Evolutionary conservation across 92 coral and sea anemone genomes (phyloP).

Genomic region (Zoanthus sansibaricus): DNA sequence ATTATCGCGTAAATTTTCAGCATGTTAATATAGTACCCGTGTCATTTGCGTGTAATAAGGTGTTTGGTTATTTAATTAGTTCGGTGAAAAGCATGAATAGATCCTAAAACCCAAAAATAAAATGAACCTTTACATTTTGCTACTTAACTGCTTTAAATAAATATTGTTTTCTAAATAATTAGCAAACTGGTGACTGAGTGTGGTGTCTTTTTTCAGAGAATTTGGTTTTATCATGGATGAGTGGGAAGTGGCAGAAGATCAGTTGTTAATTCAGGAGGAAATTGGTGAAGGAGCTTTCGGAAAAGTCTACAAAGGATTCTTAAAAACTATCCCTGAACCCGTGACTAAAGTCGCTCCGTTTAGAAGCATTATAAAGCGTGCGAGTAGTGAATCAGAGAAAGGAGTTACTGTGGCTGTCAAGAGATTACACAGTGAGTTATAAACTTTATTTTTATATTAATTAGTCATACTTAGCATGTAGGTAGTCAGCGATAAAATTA

Average conservation of each 20-base stretch:
- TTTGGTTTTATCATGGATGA: constrained; percentile 69
- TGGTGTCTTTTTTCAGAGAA: constrained; percentile 42
- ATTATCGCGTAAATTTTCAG: too few relatives aligned
- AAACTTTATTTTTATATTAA: not conserved
- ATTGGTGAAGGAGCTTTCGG: constrained; percentile 92
- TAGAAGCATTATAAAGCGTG: constrained; percentile 10
- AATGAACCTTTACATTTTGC: too few relatives aligned
- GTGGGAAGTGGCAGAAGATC: constrained; percentile 75
- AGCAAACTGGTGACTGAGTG: not conserved
- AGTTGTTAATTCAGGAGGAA: constrained; percentile 63
- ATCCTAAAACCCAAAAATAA: too few relatives aligned
- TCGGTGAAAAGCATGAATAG: too few relatives aligned
- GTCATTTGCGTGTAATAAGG: too few relatives aligned
- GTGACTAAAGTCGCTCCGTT: constrained; percentile 31
- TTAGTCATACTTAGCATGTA: too few relatives aligned
- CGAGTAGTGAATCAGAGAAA: not conserved
- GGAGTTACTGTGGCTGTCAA: constrained; percentile 41
- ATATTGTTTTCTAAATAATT: not conserved
- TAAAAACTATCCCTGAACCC: constrained; percentile 48
- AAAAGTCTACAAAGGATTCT: constrained; percentile 75
- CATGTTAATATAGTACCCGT: too few relatives aligned
- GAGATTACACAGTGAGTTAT: constrained; percentile 31
- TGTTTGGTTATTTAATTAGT: too few relatives aligned
- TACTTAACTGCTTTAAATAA: too few relatives aligned
- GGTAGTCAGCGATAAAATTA: too few relatives aligned